These are phyloP conservation scores for Cochlearius cochlearius DNA, from an alignment of 2,113 vertebrate genomes.

Conservation along the genomic window DNA sequence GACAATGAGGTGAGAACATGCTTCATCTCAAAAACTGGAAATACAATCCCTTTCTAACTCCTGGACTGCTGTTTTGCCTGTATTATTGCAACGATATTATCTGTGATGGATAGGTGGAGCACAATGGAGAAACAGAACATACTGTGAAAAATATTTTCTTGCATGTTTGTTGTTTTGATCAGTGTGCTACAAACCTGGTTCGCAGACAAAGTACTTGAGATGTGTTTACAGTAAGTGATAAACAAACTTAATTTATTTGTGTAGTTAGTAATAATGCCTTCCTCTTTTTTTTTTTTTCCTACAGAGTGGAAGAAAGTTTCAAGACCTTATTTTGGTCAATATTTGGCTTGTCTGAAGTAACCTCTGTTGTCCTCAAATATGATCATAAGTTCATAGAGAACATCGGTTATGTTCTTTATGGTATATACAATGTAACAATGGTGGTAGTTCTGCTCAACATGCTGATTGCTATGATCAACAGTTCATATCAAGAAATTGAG, in stretches of 20 bases:
- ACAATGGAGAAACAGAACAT: background rate
- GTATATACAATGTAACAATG: constrained; percentile 90
- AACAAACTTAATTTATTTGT: too few species aligned
- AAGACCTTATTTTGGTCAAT: constrained; percentile 92
- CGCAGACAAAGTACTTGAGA: background rate
- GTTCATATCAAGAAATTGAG: constrained; percentile 90
- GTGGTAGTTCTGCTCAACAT: constrained; percentile 90
- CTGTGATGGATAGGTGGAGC: background rate
- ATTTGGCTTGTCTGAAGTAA: constrained; percentile 88
- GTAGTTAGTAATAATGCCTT: background rate
- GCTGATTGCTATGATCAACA: constrained; percentile 92
- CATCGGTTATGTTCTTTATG: constrained; percentile 87
- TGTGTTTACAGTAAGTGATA: too few species aligned
- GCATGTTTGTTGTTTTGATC: background rate
- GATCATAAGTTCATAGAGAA: constrained; percentile 92
- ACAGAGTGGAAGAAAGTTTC: constrained; percentile 89
- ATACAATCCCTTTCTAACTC: background rate
- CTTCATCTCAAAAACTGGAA: background rate
- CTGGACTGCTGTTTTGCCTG: background rate
- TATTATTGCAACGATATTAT: background rate
- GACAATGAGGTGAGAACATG: background rate
- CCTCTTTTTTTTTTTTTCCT: background rate
- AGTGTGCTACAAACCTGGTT: background rate
- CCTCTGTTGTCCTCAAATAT: constrained; percentile 88
- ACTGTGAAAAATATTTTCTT: background rate